Conservation (phyloP, 2,113 vertebrate genomes). For the Datnioides undecimradiatus region DNA sequence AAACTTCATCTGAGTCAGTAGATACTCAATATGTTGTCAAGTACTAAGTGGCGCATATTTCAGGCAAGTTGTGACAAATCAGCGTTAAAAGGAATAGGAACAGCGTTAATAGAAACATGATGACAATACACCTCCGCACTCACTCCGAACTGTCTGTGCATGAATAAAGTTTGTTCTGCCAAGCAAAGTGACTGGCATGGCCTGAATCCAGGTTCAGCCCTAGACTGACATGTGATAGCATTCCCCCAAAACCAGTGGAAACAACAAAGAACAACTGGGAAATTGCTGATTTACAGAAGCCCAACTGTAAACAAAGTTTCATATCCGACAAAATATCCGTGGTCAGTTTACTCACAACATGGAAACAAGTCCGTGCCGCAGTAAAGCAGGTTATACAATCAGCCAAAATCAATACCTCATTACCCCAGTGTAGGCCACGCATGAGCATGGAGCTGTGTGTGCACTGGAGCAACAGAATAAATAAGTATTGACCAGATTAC, state of each 20-base stretch:
- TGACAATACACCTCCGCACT: constrained; percentile 5
- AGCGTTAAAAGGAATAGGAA: background rate
- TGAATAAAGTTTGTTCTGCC: constrained; percentile 25
- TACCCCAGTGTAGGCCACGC: background rate
- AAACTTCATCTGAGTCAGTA: background rate
- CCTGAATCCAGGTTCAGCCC: constrained; percentile 21
- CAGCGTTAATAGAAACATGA: background rate
- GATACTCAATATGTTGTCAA: background rate
- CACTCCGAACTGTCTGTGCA: constrained; percentile 46
- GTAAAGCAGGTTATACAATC: background rate
- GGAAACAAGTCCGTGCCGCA: background rate
- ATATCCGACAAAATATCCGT: background rate
- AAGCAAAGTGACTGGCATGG: constrained; percentile 19
- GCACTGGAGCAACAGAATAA: background rate
- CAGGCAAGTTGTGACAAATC: constrained; percentile 50
- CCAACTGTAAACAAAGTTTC: background rate
- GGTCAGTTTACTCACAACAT: background rate
- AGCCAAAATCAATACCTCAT: background rate
- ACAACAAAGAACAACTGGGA: constrained; percentile 8
- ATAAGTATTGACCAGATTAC: background rate
- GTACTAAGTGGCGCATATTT: background rate
- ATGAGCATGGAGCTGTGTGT: background rate
- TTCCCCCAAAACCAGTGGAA: background rate
- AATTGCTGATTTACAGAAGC: background rate
- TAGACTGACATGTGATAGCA: background rate